A percentile compares a stretch with the other conserved stretches of the same genome.
phyloP scores from a whole-genome alignment of 2,113 vertebrate genomes.

The Nesoenas mayeri region DNA sequence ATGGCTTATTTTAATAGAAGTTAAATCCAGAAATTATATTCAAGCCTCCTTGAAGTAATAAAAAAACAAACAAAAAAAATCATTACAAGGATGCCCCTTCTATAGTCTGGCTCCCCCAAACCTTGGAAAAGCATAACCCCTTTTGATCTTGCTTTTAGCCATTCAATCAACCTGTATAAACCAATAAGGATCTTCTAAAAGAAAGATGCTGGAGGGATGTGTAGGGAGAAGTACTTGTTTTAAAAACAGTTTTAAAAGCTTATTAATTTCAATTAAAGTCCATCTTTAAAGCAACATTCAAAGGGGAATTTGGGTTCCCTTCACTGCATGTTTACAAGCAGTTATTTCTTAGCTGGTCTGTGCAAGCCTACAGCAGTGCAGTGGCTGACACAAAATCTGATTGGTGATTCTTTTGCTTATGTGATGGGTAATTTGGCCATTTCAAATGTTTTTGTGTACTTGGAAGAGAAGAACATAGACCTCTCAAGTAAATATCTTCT shows the following conservation, averaged over 20 bases:
- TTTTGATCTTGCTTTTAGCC: not conserved
- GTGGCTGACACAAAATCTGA: not conserved
- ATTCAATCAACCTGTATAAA: not conserved
- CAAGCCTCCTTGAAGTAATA: not conserved
- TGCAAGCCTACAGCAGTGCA: not conserved
- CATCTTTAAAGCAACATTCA: not conserved
- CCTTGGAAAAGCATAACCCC: not conserved
- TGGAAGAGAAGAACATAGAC: not conserved
- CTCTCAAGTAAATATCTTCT: not conserved
- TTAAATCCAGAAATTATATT: not conserved
- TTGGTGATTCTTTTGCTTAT: not conserved
- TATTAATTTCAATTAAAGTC: not conserved
- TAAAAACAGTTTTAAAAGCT: not conserved
- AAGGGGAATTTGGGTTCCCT: not conserved
- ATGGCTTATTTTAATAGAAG: not conserved
- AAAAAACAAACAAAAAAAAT: not conserved
- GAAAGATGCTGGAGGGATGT: not conserved
- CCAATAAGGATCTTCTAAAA: not conserved
- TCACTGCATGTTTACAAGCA: not conserved
- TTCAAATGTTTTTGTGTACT: not conserved
- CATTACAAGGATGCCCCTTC: not conserved
- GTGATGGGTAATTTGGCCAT: not conserved
- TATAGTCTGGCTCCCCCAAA: not conserved
- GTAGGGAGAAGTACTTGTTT: not conserved
- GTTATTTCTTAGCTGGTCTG: not conserved